These are phyloP conservation scores for Epinephelus coioides DNA, from an alignment of 2,797 vertebrate species.

Conservation along the genomic window DNA sequence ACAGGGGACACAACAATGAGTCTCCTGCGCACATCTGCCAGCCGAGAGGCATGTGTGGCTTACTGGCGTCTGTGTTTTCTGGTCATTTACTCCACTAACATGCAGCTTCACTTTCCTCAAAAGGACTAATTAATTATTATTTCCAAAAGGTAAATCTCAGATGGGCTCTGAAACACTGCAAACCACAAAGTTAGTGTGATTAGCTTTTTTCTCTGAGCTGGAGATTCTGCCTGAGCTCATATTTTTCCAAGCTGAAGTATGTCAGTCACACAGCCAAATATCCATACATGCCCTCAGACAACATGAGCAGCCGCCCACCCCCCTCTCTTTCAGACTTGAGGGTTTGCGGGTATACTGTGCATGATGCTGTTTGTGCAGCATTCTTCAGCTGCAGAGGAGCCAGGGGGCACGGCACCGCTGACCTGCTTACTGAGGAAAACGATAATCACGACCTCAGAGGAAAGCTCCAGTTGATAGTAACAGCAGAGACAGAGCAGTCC, in stretches of 20 bases:
- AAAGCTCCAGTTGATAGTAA: constrained; percentile 51
- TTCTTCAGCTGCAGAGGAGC: constrained; percentile 67
- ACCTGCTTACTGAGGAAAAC: constrained; percentile 80
- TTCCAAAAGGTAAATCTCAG: constrained; percentile 10
- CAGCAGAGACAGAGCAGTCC: constrained; percentile 28
- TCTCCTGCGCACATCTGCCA: constrained; percentile 55
- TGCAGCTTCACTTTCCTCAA: constrained; percentile 2
- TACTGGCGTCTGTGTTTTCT: constrained; percentile 37
- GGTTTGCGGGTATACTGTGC: constrained; percentile 45
- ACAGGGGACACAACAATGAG: constrained; percentile 41
- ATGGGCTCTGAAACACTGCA: background rate
- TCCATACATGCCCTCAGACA: constrained; percentile 35
- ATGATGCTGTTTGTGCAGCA: constrained; percentile 60
- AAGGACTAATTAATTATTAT: constrained; percentile 27
- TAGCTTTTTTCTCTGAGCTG: background rate
- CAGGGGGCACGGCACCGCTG: constrained; percentile 74
- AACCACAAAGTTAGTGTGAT: background rate
- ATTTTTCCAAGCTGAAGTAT: constrained; percentile 14
- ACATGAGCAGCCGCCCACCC: constrained; percentile 33
- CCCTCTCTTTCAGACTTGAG: constrained; percentile 8
- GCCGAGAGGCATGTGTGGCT: constrained; percentile 29
- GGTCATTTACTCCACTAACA: constrained; percentile 39
- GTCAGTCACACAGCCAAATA: constrained; percentile 41
- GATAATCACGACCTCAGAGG: constrained; percentile 72
- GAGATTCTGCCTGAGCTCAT: background rate